Evolutionary conservation across 2,113 vertebrate species (phyloP).

Genomic region (Rostratula benghalensis): DNA sequence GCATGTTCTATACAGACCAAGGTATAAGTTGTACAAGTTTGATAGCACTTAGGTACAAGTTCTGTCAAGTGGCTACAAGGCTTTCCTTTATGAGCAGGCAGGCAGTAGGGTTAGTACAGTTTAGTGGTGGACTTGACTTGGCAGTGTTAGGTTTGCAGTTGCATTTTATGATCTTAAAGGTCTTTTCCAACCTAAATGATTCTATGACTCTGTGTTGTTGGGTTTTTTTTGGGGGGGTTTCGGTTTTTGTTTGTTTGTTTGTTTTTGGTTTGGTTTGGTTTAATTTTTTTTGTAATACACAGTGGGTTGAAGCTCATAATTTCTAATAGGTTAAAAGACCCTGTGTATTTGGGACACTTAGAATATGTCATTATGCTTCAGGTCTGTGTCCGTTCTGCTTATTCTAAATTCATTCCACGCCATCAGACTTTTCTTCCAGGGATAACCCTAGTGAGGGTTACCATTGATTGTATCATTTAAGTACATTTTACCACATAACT

Average conservation of each 20-base stretch:
- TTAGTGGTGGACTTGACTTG: not conserved
- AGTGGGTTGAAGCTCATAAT: not conserved
- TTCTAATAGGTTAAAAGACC: not conserved
- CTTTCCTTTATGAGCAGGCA: not conserved
- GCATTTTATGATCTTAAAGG: not conserved
- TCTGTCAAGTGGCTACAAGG: not conserved
- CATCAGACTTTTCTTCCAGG: not conserved
- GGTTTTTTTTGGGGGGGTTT: too few species aligned
- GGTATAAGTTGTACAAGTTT: not conserved
- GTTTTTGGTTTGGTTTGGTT: not conserved
- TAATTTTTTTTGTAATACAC: not conserved
- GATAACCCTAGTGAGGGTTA: not conserved
- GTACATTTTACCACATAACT: not conserved
- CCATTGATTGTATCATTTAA: not conserved
- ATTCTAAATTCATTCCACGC: not conserved
- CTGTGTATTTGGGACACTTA: not conserved
- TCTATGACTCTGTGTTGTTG: not conserved
- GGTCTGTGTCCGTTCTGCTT: not conserved
- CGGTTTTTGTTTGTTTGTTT: too few species aligned
- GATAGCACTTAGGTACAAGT: not conserved
- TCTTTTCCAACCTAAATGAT: not conserved
- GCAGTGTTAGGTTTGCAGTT: not conserved
- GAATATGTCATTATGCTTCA: not conserved
- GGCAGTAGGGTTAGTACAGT: not conserved
- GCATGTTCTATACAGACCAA: not conserved